Evolutionary conservation across 2,113 vertebrate genomes (phyloP), one percentile per base, ranked within the genome.

Genomic region (Tauraco erythrolophus): DNA sequence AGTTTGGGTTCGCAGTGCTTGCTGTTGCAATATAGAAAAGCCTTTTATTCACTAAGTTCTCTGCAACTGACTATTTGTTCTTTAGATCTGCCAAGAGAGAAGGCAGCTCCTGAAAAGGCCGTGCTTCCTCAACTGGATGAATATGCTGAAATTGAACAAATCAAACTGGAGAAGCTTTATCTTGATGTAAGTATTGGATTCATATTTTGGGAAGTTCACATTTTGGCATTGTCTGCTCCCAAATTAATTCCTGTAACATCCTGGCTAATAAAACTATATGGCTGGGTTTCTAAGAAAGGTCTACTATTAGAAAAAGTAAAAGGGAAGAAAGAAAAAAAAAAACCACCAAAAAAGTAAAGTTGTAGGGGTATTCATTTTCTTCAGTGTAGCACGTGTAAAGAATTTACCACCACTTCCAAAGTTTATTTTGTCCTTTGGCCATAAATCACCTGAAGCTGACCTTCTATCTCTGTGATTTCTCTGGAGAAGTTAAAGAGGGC

Each of bases 131-230:
- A 98, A 68, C 89, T 95, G 35, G 56, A 77, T 27, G 94, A 97
- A 19, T 41, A 18, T 31, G 96, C 98, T 64, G 96, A 97, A 16
- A 68, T 87, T 18, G 98, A 98, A 51, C 94, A 96, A 23, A 72
- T 96, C 51, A 50, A 80, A 22, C 81, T 92, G 45, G 93, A 97
- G 53, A 97, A 97, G 39, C 60, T 98, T 82, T 97, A 70, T 71
- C 95, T 98, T 7, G 76, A 96, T 1, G 98, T 98, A 98, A 2
- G 98, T 97, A 85, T 66, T 64, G 31, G 16, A 45, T 53, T 60
- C 51, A n/a, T 19, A 65, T 60, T 14, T 48, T 48, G 50, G 24
- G 35, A 48, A 10, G 45, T 72, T 48, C n/a, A 30, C 10, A 8
- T 61, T 50, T 72, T 39, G 28, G 6, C 80, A 30, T n/a, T 86